Percentiles rank a stretch among this genome's conserved stretches.
Conservation (phyloP, 2,888 invertebrate genomes). For the Charanyca ferruginea region DNA sequence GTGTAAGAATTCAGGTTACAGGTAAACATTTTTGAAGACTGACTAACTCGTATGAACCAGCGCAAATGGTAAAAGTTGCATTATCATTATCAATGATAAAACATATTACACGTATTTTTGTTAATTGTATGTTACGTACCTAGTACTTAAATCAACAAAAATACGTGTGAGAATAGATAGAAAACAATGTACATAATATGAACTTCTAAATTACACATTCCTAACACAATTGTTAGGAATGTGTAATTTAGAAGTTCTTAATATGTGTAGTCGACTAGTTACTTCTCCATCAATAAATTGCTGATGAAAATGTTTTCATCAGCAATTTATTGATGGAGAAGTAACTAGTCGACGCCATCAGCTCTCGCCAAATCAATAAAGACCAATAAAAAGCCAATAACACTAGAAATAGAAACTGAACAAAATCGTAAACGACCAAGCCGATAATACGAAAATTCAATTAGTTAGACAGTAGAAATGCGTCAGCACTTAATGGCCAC, state of each 20-base stretch:
- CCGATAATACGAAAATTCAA: slow-evolving; percentile 52
- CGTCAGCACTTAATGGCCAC: slow-evolving; percentile 44
- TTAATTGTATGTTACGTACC: too few relatives aligned
- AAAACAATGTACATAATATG: too few relatives aligned
- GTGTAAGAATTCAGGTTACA: slow-evolving; percentile 50
- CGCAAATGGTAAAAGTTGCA: background rate
- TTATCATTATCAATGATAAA: too few relatives aligned
- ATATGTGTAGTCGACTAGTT: too few relatives aligned
- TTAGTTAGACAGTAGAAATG: slow-evolving; percentile 45
- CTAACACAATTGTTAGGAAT: too few relatives aligned
- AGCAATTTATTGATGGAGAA: background rate
- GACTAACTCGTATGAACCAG: slow-evolving; percentile 16
- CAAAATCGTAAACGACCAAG: slow-evolving; percentile 34
- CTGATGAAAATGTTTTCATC: slow-evolving; percentile 11
- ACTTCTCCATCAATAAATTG: too few relatives aligned
- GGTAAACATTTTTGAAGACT: slow-evolving; percentile 33
- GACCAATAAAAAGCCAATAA: slow-evolving; percentile 17
- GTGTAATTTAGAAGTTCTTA: too few relatives aligned
- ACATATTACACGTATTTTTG: too few relatives aligned
- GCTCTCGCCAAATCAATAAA: slow-evolving; percentile 23
- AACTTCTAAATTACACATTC: too few relatives aligned
- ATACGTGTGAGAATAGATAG: too few relatives aligned
- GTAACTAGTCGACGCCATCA: background rate
- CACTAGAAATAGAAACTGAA: slow-evolving; percentile 21
- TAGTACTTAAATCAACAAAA: too few relatives aligned